phyloP scores from a whole-genome alignment of 1,140 invertebrate genomes.

The Goniozus legneri region DNA sequence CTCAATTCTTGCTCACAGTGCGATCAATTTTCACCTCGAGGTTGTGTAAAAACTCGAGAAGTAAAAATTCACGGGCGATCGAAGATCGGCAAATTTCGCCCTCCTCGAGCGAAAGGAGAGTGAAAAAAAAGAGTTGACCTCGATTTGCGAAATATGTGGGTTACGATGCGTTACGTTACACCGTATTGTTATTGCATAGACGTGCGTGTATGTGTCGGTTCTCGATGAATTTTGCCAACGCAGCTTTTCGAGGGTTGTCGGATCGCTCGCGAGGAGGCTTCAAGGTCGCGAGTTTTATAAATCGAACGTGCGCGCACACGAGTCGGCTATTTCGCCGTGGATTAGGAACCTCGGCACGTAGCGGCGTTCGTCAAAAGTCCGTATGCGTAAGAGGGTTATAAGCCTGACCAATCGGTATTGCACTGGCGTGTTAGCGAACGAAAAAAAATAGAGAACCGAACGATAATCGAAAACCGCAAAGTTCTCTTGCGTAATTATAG shows the following conservation, averaged over 20 bases:
- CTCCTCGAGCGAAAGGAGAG: too few relatives aligned
- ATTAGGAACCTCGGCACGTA: constrained; percentile 12
- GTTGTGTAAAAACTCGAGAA: too few relatives aligned
- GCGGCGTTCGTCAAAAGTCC: neutral
- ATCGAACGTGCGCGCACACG: neutral
- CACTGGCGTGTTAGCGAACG: too few relatives aligned
- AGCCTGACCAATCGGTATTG: too few relatives aligned
- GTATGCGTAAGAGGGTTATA: neutral
- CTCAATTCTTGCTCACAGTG: too few relatives aligned
- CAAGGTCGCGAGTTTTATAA: neutral
- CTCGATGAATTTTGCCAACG: neutral
- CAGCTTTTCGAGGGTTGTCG: neutral
- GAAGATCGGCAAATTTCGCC: too few relatives aligned
- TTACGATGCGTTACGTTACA: neutral
- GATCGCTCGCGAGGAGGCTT: neutral
- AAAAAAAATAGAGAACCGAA: too few relatives aligned
- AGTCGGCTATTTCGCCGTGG: neutral
- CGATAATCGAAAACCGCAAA: too few relatives aligned
- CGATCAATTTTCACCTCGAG: too few relatives aligned
- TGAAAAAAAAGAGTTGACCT: too few relatives aligned
- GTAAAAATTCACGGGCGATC: too few relatives aligned
- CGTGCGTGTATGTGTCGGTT: neutral
- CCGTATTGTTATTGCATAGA: neutral
- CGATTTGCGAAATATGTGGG: neutral
- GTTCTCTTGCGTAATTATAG: too few relatives aligned